These are phyloP conservation scores for Dryomyza anilis DNA, from an alignment of 2,888 invertebrate species.

Conservation along the genomic window DNA sequence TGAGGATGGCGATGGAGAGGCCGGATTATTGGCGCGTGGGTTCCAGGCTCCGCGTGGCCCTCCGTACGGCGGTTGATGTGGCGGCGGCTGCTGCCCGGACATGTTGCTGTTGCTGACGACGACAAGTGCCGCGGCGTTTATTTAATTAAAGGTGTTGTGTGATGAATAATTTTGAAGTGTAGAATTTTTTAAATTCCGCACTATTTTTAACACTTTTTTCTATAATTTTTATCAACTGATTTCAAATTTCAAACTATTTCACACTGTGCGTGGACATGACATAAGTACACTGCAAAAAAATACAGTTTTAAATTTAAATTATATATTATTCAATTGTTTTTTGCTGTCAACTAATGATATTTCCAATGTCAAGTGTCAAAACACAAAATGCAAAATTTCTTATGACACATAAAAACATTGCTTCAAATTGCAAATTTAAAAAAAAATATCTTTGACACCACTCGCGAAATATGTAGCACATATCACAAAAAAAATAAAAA, in stretches of 20 bases:
- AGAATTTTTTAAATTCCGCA: no score
- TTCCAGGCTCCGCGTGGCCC: constrained; percentile 58
- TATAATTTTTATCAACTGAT: no score
- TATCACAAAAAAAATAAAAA: neutral
- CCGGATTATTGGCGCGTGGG: constrained; percentile 53
- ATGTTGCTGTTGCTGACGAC: constrained; percentile 43
- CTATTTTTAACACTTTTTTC: no score
- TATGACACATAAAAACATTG: neutral
- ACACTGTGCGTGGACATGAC: neutral
- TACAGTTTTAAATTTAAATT: no score
- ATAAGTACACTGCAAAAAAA: constrained; percentile 25
- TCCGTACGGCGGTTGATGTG: constrained; percentile 47
- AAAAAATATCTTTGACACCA: no score
- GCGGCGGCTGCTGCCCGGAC: constrained; percentile 59
- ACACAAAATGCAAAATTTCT: neutral
- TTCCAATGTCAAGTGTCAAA: neutral
- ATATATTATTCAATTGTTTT: no score
- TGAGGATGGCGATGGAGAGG: constrained; percentile 64
- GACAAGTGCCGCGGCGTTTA: no score
- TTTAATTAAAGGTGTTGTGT: no score
- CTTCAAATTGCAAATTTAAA: neutral
- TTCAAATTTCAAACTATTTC: neutral
- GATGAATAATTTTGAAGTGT: no score
- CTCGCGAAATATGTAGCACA: no score
- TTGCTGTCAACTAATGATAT: no score